phyloP scores from a whole-genome alignment of 2,113 vertebrate species.

The Terrapene triunguis region DNA sequence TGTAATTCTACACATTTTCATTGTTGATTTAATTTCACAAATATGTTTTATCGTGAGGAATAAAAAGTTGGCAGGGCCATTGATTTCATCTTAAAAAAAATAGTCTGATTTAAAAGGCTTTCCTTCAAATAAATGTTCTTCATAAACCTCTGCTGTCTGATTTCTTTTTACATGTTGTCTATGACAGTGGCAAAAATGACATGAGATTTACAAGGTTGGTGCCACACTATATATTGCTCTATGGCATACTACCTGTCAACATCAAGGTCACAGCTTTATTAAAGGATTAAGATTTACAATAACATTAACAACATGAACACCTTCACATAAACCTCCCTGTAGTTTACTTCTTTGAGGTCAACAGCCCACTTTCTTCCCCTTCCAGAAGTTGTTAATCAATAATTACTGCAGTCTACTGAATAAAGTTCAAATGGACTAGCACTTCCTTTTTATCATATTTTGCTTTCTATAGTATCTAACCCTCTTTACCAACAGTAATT shows the following conservation, averaged over 20 bases:
- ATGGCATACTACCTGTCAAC: not conserved
- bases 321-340: constrained; percentile 30
- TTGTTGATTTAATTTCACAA: constrained; percentile 63
- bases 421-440: constrained; percentile 55
- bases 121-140: constrained; percentile 56
- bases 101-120: constrained; percentile 61
- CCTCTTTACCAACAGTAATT: constrained; percentile 35
- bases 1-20: constrained; percentile 38
- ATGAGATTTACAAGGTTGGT: constrained; percentile 41
- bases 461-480: constrained; percentile 9
- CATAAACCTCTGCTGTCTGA: constrained; percentile 47
- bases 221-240: constrained; percentile 10
- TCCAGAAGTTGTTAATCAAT: constrained; percentile 45
- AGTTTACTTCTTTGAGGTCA: constrained; percentile 65
- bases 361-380: constrained; percentile 16
- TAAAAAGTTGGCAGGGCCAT: constrained; percentile 71
- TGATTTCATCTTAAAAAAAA: constrained; percentile 61
- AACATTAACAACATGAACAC: constrained; percentile 16
- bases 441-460: constrained; percentile 22
- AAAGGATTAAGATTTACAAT: constrained; percentile 71
- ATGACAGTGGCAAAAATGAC: constrained; percentile 34
- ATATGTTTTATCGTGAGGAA: constrained; percentile 49
- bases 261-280: constrained; percentile 75
- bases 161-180: constrained; percentile 55
- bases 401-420: not conserved